Evolutionary conservation across 2,888 invertebrate species (phyloP), one percentile per base, ranked within the genome.

Genomic region (Aleiodes testaceus): DNA sequence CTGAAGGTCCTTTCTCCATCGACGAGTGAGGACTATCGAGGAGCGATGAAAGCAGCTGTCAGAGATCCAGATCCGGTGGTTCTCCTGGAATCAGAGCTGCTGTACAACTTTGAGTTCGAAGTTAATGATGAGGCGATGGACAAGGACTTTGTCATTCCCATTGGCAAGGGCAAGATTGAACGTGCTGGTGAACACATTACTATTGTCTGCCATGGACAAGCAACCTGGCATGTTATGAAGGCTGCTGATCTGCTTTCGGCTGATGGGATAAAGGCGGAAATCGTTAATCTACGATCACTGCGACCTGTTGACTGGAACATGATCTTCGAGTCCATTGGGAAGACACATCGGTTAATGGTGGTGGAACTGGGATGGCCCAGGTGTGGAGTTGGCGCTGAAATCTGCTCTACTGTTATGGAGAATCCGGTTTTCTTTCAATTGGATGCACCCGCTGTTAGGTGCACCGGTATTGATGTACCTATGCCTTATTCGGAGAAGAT

Each of bases 321-420:
- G 9, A 73, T 87, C 64, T 78, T 81, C 49, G 83, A 90, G 70
- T 92, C 92, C 18, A 89, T 92, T 55, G 89, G 89, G 87, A 92
- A 92, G 85, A 92, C 92, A 5, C 89, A 92, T 80, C 90, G 90
- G 79, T 80, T 92, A 66, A 89, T 93, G 52, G 91, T 91, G 3
- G 91, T 92, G 3, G 92, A 92, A 79, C 87, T 89, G 53, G 92
- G 92, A n/a, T 92, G 92, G 92, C 91, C 92, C 9, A 89, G 89
- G 78, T 89, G 88, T 82, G 90, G 91, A 16, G 89, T 93, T 14
- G 80, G 80, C 22, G 61, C 81, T 47, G 81, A 81, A 66, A 80
- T 81, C 14, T 72, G 75, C 1, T 77, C 80, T 11, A 80, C 72
- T 26, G 18, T 80, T 30, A 81, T 80, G 80, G 81, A 81, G 70